Evolutionary conservation across 1,140 invertebrate genomes (phyloP), one percentile per base, ranked within the genome.

Genomic region (Lepidostoma basale): DNA sequence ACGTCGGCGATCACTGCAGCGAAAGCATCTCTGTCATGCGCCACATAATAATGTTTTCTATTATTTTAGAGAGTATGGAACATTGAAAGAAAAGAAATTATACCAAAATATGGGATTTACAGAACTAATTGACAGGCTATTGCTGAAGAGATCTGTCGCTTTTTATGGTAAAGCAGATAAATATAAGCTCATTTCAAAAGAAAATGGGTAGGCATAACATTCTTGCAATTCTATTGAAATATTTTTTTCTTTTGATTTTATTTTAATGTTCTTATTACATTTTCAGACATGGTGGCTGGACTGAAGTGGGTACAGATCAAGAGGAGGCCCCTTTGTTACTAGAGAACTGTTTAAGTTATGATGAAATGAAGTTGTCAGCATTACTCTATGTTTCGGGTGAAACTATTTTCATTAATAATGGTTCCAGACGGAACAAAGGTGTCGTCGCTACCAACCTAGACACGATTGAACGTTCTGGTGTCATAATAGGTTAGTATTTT

Each of bases 381-480:
- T 75, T 86, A 65, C 77, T 88, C 16, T 79, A 82, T 8, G 76
- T 87, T 26, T 84, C 84, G 1, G 86, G 85, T 1, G 77, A 80
- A 58, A 83, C 81, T 12, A 81, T 84, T 70, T 87, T 88, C 67
- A 81, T 87, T 47, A 88, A 88, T 66, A 79, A 87, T 72, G 86
- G 86, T 25, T 77, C 80, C 23, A 77, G 86, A 12, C 74, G 81
- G 18, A 88, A 87, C 72, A 75, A 77, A 68, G 86, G 86, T n/a
- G 69, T 79, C 6, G 74, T 81, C 1, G 60, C 74, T 0, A 36
- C 1, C 3, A 36, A 71, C 40, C 60, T 68, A 23, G 59, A 39
- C 0, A 73, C 67, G 1, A 54, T 78, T 3, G 74, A 78, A 72
- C 64, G 59, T 0, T 62, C 36, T 1, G 78, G 78, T n/a, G 70